Conservation (phyloP, 2,888 invertebrate genomes). For the Muschampia plurimacula region DNA sequence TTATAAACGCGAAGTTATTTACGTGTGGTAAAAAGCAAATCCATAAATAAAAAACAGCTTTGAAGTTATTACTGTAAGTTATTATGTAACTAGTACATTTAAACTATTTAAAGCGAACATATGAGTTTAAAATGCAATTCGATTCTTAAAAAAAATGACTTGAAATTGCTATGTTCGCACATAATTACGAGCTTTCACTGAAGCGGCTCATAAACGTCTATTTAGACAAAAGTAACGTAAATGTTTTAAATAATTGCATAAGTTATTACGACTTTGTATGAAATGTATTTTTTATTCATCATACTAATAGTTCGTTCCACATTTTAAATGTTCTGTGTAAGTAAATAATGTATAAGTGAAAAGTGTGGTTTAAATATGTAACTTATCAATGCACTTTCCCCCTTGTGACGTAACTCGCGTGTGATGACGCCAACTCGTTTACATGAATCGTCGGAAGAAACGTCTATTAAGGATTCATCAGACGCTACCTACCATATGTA, state of each 20-base stretch:
- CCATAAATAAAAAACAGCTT: background rate
- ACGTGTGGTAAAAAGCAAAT: background rate
- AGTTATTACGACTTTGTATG: background rate
- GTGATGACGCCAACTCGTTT: slow-evolving; percentile 70
- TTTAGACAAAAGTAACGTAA: background rate
- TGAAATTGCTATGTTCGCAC: slow-evolving; percentile 39
- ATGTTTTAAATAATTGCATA: slow-evolving; percentile 1
- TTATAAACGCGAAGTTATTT: background rate
- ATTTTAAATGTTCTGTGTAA: background rate
- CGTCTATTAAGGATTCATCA: slow-evolving; percentile 64
- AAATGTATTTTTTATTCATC: background rate
- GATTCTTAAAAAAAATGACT: slow-evolving; percentile 20
- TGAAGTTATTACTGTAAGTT: background rate
- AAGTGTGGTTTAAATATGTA: slow-evolving; percentile 48
- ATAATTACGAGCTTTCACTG: slow-evolving; percentile 41
- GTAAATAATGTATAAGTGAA: slow-evolving; percentile 14
- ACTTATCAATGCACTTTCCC: slow-evolving; percentile 76
- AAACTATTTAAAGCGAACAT: background rate
- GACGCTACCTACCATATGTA: slow-evolving; percentile 27
- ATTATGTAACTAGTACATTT: background rate
- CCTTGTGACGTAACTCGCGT: slow-evolving; percentile 64
- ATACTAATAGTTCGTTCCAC: background rate
- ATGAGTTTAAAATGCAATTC: background rate
- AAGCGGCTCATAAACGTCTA: background rate
- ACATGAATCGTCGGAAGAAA: slow-evolving; percentile 66